These are phyloP conservation scores for Bombus impatiens DNA, from an alignment of 1,140 invertebrate species.

Conservation along the genomic window DNA sequence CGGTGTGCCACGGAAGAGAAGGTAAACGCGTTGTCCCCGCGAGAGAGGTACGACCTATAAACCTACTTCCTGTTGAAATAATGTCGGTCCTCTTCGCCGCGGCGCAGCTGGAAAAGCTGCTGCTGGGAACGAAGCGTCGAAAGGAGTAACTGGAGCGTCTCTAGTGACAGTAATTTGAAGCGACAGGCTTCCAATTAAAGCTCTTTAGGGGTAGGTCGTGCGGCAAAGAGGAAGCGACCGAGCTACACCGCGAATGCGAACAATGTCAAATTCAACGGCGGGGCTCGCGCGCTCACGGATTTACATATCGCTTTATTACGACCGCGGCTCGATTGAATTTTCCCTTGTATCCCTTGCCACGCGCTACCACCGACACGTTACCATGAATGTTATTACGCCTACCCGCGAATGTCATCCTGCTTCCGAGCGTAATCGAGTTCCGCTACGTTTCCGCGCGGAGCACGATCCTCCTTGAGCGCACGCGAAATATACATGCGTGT, in stretches of 20 bases:
- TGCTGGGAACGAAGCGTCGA: conserved; percentile 40
- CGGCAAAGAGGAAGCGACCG: conserved; percentile 21
- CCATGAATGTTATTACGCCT: conserved; percentile 42
- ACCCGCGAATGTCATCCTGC: not conserved
- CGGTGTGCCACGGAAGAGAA: conserved; percentile 28
- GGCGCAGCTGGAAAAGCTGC: conserved; percentile 26
- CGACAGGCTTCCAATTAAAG: conserved; percentile 76
- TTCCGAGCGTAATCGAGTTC: conserved; percentile 8
- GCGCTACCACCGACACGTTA: conserved; percentile 8
- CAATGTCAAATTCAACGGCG: conserved; percentile 66
- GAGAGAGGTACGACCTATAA: conserved; percentile 60
- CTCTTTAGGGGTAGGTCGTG: conserved; percentile 66
- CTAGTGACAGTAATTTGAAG: conserved; percentile 74
- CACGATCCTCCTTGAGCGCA: not conserved
- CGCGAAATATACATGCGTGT: not conserved
- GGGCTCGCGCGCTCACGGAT: conserved; percentile 48
- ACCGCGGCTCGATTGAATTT: conserved; percentile 65
- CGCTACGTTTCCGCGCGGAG: not conserved
- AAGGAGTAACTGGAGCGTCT: conserved; percentile 72
- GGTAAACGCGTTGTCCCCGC: conserved; percentile 32
- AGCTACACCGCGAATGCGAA: conserved; percentile 45
- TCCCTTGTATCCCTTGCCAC: conserved; percentile 18
- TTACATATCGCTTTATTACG: conserved; percentile 72
- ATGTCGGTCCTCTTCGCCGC: conserved; percentile 28
- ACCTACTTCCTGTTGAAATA: conserved; percentile 66